Evolutionary conservation across 2,113 vertebrate species (phyloP), one percentile per base, ranked within the genome.

Genomic region (Nycticorax nycticorax): DNA sequence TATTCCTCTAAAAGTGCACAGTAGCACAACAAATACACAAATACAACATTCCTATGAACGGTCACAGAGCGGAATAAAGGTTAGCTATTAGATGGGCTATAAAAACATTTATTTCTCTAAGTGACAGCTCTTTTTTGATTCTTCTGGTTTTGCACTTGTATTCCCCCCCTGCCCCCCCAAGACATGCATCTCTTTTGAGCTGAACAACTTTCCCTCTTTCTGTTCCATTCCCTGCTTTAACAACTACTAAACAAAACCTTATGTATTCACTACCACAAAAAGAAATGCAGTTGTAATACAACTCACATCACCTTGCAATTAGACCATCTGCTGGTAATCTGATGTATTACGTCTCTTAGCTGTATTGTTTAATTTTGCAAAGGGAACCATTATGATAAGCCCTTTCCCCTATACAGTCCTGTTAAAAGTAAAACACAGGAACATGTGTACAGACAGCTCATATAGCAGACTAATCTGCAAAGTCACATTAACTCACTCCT

Each of bases 321-420:
- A 91, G 77, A 94, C 69, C 91, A 92, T 85, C 92, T 95, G 91
- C 91, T 91, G 86, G 79, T 50, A 91, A 97, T 57, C 53, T 57
- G 41, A 89, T 20, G 56, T 60, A 89, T 37, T 86, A 39, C 0
- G 0, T 22, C 88, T 60, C 64, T 57, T 12, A 72, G 52, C 41
- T 81, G 80, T 24, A 66, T 69, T 92, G 53, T 73, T 71, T 57
- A 59, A 57, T 47, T 85, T 71, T 82, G 69, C 73, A 75, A 78
- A 69, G 62, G 62, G 47, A 95, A 37, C 27, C 88, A 80, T 11
- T 85, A 59, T 7, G 10, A 37, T 18, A 59, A 88, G 10, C 21
- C 28, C 56, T 43, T 67, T 75, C 47, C 72, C 35, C 47, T 16
- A 3, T 1, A 43, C 28, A 47, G 18, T 12, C 39, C 35, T 59